Conservation (phyloP, 2,888 invertebrate species). For the Carterocephalus palaemon region DNA sequence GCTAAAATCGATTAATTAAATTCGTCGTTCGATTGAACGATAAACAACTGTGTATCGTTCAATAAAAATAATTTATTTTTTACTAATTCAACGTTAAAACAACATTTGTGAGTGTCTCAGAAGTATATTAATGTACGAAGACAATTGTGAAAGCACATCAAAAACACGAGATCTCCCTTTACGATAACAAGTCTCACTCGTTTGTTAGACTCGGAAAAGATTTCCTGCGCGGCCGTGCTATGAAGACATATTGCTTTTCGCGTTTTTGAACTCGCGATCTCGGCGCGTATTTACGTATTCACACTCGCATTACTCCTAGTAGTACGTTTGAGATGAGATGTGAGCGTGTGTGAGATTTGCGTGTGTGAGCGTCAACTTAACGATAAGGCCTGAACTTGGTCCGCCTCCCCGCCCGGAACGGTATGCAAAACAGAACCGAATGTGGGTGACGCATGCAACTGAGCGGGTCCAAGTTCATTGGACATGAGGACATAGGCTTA, state of each 20-base stretch:
- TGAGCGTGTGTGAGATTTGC: slow-evolving; percentile 57
- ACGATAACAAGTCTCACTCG: slow-evolving; percentile 59
- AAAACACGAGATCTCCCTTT: slow-evolving; percentile 59
- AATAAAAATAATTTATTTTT: no score
- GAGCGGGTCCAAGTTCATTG: slow-evolving; percentile 58
- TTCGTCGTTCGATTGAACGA: no score
- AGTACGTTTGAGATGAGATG: slow-evolving; percentile 71
- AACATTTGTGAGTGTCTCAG: background rate
- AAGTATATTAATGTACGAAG: background rate
- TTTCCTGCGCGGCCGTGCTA: slow-evolving; percentile 62
- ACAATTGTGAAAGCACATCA: slow-evolving; percentile 18
- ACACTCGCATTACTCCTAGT: slow-evolving; percentile 75
- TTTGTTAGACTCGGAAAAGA: slow-evolving; percentile 67
- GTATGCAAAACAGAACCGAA: slow-evolving; percentile 55
- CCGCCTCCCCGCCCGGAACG: slow-evolving; percentile 43
- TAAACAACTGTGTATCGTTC: no score
- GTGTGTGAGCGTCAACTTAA: slow-evolving; percentile 64
- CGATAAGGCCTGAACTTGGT: slow-evolving; percentile 56
- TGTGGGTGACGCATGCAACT: slow-evolving; percentile 66
- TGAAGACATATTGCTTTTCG: slow-evolving; percentile 78
- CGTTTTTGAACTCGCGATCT: slow-evolving; percentile 77
- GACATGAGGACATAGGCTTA: slow-evolving; percentile 69
- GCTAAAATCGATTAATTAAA: no score
- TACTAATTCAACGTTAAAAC: no score
- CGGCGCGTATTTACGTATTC: slow-evolving; percentile 77